Percentiles rank a stretch among this genome's conserved stretches.
Evolutionary conservation across 2,888 invertebrate species (phyloP).

Genomic region (Glyphotaelius pellucidus): DNA sequence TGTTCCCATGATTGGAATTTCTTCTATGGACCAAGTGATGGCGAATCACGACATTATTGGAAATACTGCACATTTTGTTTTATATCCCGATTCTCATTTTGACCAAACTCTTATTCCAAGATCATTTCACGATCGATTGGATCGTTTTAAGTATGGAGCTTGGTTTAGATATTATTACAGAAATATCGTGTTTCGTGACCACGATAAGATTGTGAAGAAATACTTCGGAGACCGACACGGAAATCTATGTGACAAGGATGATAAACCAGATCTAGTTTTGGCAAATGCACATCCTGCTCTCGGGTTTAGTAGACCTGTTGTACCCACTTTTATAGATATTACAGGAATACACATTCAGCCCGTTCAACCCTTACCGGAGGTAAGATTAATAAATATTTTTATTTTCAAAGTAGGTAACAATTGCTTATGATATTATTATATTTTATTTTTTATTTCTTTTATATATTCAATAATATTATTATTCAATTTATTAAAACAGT

Average conservation of each 20-base stretch:
- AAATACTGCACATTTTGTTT: background rate
- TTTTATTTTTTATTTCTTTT: too few species aligned
- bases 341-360: constrained; percentile 62
- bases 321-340: constrained; percentile 53
- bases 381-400: background rate
- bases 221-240: background rate
- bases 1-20: background rate
- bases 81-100: background rate
- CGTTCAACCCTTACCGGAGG: constrained; percentile 44
- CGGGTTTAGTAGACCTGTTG: constrained; percentile 50
- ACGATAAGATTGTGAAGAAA: constrained; percentile 8
- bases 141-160: background rate
- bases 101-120: background rate
- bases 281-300: constrained; percentile 57
- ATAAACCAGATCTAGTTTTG: constrained; percentile 42
- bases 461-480: too few species aligned
- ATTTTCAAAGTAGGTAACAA: background rate
- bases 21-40: background rate
- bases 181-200: background rate
- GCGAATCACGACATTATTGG: constrained; percentile 3
- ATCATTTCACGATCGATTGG: background rate
- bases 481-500: too few species aligned
- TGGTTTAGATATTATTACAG: background rate
- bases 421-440: too few species aligned
- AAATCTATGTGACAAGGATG: background rate